Percentiles rank a stretch among this genome's conserved stretches.
phyloP scores from a whole-genome alignment of 2,797 vertebrate genomes.

The Periparus ater region DNA sequence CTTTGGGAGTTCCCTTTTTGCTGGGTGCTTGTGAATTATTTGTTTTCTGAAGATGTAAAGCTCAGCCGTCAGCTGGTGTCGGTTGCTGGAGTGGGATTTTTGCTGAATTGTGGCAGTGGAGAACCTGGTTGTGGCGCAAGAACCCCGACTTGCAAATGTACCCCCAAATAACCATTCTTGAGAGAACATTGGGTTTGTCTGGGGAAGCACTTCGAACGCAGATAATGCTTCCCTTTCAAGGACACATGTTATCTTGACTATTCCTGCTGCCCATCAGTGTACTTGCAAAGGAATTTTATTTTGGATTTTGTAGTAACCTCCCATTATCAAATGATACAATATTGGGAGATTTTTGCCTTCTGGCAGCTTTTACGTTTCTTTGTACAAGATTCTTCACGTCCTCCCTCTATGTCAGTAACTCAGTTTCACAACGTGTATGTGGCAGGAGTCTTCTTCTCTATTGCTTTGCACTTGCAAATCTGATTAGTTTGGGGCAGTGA shows the following conservation, averaged over 20 bases:
- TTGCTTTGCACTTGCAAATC: not conserved
- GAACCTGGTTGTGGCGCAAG: not conserved
- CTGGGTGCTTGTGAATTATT: not conserved
- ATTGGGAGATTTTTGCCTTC: not conserved
- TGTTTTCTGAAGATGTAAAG: not conserved
- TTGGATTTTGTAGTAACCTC: not conserved
- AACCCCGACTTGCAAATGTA: not conserved
- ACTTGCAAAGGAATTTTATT: not conserved
- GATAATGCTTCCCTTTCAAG: not conserved
- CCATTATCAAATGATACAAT: not conserved
- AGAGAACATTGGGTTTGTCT: not conserved
- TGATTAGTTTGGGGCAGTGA: not conserved
- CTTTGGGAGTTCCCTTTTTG: constrained; percentile 23
- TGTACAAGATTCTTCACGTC: not conserved
- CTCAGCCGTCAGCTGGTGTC: not conserved
- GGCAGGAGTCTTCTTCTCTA: not conserved
- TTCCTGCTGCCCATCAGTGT: not conserved
- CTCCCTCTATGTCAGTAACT: not conserved
- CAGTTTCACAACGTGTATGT: not conserved
- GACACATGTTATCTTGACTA: not conserved
- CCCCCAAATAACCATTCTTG: not conserved
- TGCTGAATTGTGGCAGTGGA: not conserved
- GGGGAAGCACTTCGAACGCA: not conserved
- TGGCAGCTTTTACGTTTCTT: not conserved
- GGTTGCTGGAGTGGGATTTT: not conserved